A percentile compares a stretch with the other conserved stretches of the same genome.
phyloP scores from a whole-genome alignment of 2,797 vertebrate species.

The Cyprinodon diabolis region DNA sequence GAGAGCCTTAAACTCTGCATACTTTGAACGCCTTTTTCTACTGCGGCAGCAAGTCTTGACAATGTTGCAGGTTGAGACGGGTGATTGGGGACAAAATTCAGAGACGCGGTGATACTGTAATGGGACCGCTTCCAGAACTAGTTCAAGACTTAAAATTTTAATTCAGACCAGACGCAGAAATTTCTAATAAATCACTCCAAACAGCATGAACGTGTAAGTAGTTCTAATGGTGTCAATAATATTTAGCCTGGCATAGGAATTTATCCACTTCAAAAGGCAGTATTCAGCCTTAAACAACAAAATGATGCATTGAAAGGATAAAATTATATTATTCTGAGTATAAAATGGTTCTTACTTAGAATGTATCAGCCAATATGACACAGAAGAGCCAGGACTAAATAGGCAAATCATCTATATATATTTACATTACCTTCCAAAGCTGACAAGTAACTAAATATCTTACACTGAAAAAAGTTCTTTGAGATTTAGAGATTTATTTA shows the following conservation, averaged over 20 bases:
- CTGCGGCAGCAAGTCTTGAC: slow-evolving; percentile 54
- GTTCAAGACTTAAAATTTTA: background rate
- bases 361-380: too few species aligned
- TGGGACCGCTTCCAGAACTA: background rate
- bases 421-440: too few species aligned
- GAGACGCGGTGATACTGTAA: slow-evolving; percentile 16
- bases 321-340: background rate
- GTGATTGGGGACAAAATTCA: slow-evolving; percentile 7
- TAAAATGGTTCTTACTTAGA: background rate
- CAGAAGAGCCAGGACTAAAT: background rate
- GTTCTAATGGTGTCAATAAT: background rate
- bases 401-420: too few species aligned
- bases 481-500: too few species aligned
- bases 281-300: background rate
- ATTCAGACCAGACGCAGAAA: background rate
- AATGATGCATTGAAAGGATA: background rate
- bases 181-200: background rate
- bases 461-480: too few species aligned
- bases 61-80: slow-evolving; percentile 8
- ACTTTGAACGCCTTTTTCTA: slow-evolving; percentile 22
- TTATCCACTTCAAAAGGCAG: too few species aligned
- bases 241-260: background rate
- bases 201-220: background rate
- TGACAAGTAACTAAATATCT: too few species aligned
- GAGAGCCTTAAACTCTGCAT: slow-evolving; percentile 27